Base-by-base conservation (phyloP, 2,113 vertebrate species). In the Jacana jacana region DNA sequence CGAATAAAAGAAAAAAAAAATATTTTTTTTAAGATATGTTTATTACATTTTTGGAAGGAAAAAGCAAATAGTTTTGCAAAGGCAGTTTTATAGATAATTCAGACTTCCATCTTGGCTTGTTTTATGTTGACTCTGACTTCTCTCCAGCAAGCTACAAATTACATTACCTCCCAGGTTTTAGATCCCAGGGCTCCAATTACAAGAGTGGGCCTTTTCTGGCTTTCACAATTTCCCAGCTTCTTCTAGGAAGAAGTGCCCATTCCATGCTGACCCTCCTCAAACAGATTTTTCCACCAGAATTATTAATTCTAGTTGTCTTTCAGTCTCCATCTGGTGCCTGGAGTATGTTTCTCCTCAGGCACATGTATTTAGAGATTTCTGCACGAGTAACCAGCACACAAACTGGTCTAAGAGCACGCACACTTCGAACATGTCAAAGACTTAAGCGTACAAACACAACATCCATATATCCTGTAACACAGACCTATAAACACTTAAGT, bases 81-180 rank as follows among this genome's bases (percentile, higher is more conserved):
- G 54, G 60, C 24, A 76, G 57, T n/a, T 91, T 92, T 87, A 91
- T 27, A 77, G 83, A 96, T 93, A 89, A 93, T 94, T 96, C 57
- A 86, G 0, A 91, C 72, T 95, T 78, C 85, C 35, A 48, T 44
- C 65, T 80, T 81, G 76, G 90, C 81, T 78, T 61, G 44, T 37
- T 91, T 78, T 78, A 7, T 49, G 48, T 16, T 76, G 93, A 92
- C 42, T 87, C 83, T 2, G 39, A 95, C 73, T 17, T 96, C 86
- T 96, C 86, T 97, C 83, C 49, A 80, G 48, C 6, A 13, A 96
- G 71, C 76, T 83, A 72, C 23, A 11, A 96, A 96, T 96, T 95
- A 81, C 49, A 89, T 80, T 96, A 92, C 72, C 44, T 94, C 90
- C 89, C 65, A 70, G 49, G 49, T 91, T 91, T 72, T 57, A 20